Evolutionary conservation across 2,113 vertebrate species (phyloP).

Genomic region (Oceanodroma tethys): DNA sequence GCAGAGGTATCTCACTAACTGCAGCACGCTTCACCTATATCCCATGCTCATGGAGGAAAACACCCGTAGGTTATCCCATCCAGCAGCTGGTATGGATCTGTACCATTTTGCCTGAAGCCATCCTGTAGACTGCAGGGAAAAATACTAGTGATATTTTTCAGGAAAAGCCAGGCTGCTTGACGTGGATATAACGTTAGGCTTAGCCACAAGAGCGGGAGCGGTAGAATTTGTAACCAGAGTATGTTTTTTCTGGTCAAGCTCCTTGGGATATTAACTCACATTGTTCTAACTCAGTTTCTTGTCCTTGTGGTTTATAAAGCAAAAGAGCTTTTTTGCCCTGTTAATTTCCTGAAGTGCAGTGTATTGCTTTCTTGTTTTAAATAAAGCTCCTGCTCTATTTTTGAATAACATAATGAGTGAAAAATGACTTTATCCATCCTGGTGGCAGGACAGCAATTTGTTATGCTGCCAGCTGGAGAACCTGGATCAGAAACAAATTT

Average conservation of each 20-base stretch:
- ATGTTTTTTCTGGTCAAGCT: neutral
- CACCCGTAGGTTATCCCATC: neutral
- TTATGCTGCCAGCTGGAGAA: slow-evolving; percentile 34
- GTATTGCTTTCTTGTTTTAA: slow-evolving; percentile 29
- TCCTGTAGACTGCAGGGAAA: neutral
- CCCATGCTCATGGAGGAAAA: neutral
- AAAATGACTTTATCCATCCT: slow-evolving; percentile 36
- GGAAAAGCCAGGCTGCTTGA: neutral
- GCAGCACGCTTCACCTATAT: neutral
- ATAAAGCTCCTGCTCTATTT: slow-evolving; percentile 51
- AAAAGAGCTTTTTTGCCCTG: neutral
- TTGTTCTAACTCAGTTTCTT: slow-evolving; percentile 8
- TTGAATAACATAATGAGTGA: slow-evolving; percentile 42
- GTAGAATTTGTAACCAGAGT: neutral
- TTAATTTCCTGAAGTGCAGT: slow-evolving; percentile 13
- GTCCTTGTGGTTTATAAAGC: neutral
- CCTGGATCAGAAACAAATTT: slow-evolving; percentile 54
- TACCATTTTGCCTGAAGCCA: neutral
- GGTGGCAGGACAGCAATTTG: slow-evolving; percentile 29
- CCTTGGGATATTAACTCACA: neutral
- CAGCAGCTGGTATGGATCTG: neutral
- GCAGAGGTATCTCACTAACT: neutral
- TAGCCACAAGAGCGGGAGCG: neutral
- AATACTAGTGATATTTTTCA: neutral
- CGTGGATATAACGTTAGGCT: neutral